Conservation (phyloP, 2,888 invertebrate species). For the Philhelius pedissequus region DNA sequence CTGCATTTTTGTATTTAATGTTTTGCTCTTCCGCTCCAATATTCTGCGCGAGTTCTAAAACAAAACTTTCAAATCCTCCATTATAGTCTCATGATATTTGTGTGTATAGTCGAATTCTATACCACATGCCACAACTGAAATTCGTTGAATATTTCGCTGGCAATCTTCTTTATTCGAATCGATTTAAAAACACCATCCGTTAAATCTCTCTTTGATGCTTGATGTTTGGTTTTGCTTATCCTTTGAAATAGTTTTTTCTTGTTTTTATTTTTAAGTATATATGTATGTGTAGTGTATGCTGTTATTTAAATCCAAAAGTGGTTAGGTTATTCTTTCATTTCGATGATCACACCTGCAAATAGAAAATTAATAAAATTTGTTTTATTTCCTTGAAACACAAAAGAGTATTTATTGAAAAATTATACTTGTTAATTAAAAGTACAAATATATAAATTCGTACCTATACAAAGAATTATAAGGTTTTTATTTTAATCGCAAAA, state of each 20-base stretch:
- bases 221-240: neutral
- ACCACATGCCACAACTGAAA: constrained; percentile 24
- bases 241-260: neutral
- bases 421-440: constrained; percentile 25
- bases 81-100: too few species aligned
- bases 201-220: neutral
- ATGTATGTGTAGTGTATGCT: too few species aligned
- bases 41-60: neutral
- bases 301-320: neutral
- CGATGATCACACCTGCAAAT: constrained; percentile 24
- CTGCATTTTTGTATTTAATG: constrained; percentile 59
- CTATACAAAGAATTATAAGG: constrained; percentile 27
- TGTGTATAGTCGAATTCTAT: neutral
- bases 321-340: neutral
- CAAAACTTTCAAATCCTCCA: neutral
- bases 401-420: neutral
- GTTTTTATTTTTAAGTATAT: neutral
- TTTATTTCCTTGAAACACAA: too few species aligned
- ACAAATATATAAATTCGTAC: too few species aligned
- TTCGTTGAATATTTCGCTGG: constrained; percentile 1
- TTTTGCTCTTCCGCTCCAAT: constrained; percentile 11
- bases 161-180: neutral
- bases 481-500: neutral
- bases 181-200: constrained; percentile 5
- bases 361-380: neutral